Base-by-base conservation (phyloP, 2,888 invertebrate genomes). In the Apamea epomidion region DNA sequence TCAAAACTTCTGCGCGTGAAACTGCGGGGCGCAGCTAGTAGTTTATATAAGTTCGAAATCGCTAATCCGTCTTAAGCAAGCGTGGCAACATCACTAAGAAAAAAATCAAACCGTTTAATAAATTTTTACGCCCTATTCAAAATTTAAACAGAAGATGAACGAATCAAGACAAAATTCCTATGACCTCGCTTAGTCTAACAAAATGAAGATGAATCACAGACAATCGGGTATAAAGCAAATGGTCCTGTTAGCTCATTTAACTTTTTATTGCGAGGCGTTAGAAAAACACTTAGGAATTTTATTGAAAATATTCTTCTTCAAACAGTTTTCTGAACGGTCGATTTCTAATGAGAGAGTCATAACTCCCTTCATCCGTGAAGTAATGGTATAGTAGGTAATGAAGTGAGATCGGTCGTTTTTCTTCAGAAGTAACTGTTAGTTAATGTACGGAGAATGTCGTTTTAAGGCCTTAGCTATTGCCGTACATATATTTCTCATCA, bases 261-360 rank as follows among this genome's bases (percentile, higher is more conserved):
- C 65, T 83, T 88, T 86, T 83, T 83, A 87, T 87, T 86, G 76
- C 76, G 70, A 78, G 81, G 67, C 82, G 51, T 86, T 88, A 84
- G 37, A 74, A 80, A 76, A 88, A 76, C 67, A 85, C 72, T 85
- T 85, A 62, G 51, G 71, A 16, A 51, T 84, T 87, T 79, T 73
- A 85, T 88, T 73, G 65, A 78, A 73, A 85, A 85, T 81, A 76
- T 85, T 77, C 69, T 45, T 60, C 54, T 54, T 70, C 8, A 58
- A 74, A 82, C 84, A 45, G 45, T 64, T 86, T 70, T 58, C 51
- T 18, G 48, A 74, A 74, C 32, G 29, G 62, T 60, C 18, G 32
- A 48, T 58, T 48, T 51, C 37, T 84, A 83, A 87, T 72, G 62
- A 84, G 67, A 18, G 10, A 25, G 58, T 3, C 71, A 29, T 25